phyloP scores from a whole-genome alignment of 2,113 vertebrate species.

The Gallinago media region DNA sequence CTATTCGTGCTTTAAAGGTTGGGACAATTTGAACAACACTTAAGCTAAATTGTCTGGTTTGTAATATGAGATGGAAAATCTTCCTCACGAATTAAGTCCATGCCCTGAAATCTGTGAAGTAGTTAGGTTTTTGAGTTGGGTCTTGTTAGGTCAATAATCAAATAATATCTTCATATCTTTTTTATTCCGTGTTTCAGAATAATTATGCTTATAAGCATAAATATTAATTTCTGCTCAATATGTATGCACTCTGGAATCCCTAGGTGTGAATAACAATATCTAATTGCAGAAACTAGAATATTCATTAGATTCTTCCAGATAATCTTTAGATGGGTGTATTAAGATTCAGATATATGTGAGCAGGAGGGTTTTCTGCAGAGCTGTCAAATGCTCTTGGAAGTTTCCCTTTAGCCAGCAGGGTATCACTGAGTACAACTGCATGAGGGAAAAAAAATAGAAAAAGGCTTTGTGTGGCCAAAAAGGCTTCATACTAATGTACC shows the following conservation, averaged over 20 bases:
- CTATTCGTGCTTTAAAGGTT: not conserved
- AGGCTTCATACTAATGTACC: not conserved
- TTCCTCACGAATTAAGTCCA: constrained; percentile 29
- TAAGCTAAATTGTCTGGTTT: not conserved
- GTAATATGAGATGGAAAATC: not conserved
- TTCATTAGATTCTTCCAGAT: constrained; percentile 60
- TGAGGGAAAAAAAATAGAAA: not conserved
- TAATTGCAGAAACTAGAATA: constrained; percentile 59
- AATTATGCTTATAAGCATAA: constrained; percentile 61
- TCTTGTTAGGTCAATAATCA: constrained; percentile 59
- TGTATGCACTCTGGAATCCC: constrained; percentile 46
- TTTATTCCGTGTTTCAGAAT: constrained; percentile 44
- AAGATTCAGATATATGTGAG: constrained; percentile 44
- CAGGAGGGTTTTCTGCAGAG: constrained; percentile 43
- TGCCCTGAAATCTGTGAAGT: constrained; percentile 33
- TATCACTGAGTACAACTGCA: not conserved
- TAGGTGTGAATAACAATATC: constrained; percentile 70
- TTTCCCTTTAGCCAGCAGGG: constrained; percentile 17
- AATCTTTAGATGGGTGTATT: constrained; percentile 43
- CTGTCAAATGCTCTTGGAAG: constrained; percentile 19
- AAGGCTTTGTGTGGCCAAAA: not conserved
- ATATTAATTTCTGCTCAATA: constrained; percentile 72
- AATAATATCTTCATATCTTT: constrained; percentile 32
- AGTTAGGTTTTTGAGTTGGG: constrained; percentile 38
- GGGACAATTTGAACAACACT: not conserved